phyloP scores from a whole-genome alignment of 1,140 invertebrate species.

The Pollicipes pollicipes region DNA sequence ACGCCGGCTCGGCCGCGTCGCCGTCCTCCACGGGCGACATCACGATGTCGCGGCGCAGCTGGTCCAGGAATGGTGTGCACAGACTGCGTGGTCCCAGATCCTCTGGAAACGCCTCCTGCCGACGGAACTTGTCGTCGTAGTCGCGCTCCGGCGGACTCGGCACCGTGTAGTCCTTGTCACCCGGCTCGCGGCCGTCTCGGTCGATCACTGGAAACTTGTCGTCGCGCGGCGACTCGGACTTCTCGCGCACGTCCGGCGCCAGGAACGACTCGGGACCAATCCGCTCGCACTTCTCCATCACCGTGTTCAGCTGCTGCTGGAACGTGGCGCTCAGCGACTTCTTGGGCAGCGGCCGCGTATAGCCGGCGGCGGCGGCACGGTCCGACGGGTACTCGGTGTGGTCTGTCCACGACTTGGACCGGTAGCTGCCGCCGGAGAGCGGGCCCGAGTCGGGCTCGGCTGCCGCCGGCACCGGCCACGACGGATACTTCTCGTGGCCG shows the following conservation, averaged over 20 bases:
- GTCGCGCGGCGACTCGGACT: constrained; percentile 21
- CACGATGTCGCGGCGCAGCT: constrained; percentile 27
- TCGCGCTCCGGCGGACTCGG: constrained; percentile 57
- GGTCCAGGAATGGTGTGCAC: constrained; percentile 59
- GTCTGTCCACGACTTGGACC: constrained; percentile 54
- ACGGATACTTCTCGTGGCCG: constrained; percentile 61
- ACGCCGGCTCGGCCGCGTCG: constrained; percentile 21
- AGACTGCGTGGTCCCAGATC: constrained; percentile 35
- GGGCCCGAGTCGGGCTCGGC: constrained; percentile 21
- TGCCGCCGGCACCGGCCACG: constrained; percentile 44
- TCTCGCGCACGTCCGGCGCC: constrained; percentile 1
- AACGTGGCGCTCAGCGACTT: constrained; percentile 39
- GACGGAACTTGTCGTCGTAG: constrained; percentile 27
- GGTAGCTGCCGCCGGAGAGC: constrained; percentile 21
- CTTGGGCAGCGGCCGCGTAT: constrained; percentile 48
- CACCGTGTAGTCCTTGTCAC: constrained; percentile 48
- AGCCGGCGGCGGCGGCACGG: constrained; percentile 37
- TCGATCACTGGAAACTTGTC: constrained; percentile 37
- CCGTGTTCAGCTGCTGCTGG: constrained; percentile 49
- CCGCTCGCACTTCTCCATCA: constrained; percentile 53
- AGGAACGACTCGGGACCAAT: constrained; percentile 37
- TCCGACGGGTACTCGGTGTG: constrained; percentile 55
- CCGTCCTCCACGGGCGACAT: constrained; percentile 11
- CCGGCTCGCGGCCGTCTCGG: constrained; percentile 41
- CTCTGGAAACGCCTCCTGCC: constrained; percentile 24